Evolutionary conservation across 2,797 vertebrate genomes (phyloP).

Genomic region (Fistularia tabacaria): DNA sequence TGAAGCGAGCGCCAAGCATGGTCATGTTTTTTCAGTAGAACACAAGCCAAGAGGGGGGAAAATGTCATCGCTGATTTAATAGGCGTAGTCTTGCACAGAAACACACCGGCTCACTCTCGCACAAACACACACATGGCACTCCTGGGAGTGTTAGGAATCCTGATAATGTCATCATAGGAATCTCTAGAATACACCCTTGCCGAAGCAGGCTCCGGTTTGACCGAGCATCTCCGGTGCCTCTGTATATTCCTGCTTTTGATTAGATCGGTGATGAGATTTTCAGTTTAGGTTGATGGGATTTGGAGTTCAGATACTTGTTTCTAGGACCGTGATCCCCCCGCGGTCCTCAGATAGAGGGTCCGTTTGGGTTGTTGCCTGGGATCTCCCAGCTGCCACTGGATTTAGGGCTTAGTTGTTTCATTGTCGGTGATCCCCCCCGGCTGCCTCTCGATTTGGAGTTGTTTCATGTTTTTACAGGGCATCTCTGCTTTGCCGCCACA

Average conservation of each 20-base stretch:
- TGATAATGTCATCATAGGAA: slow-evolving; percentile 73
- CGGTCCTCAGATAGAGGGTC: slow-evolving; percentile 41
- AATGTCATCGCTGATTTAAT: slow-evolving; percentile 76
- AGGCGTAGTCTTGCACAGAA: slow-evolving; percentile 50
- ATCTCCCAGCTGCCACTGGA: slow-evolving; percentile 62
- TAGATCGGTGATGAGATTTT: slow-evolving; percentile 42
- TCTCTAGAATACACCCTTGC: slow-evolving; percentile 64
- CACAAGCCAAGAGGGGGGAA: slow-evolving; percentile 62
- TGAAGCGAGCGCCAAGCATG: slow-evolving; percentile 46
- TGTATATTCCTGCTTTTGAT: slow-evolving; percentile 31
- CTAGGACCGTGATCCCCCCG: slow-evolving; percentile 20
- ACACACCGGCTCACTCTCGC: slow-evolving; percentile 22
- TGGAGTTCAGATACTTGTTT: slow-evolving; percentile 51
- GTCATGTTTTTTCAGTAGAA: slow-evolving; percentile 49
- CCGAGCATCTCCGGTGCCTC: slow-evolving; percentile 9
- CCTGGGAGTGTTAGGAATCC: slow-evolving; percentile 66
- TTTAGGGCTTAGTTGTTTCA: slow-evolving; percentile 56
- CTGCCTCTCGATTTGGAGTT: slow-evolving; percentile 34
- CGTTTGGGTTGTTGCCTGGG: slow-evolving; percentile 55
- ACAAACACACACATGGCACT: slow-evolving; percentile 24
- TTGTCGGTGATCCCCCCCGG: slow-evolving; percentile 52
- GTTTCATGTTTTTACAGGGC: slow-evolving; percentile 21
- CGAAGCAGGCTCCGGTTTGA: slow-evolving; percentile 47
- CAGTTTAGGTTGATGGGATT: slow-evolving; percentile 60
- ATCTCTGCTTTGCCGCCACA: slow-evolving; percentile 30